Evolutionary conservation across 1,140 invertebrate genomes (phyloP), one percentile per base, ranked within the genome.

Genomic region (Drosophila chauvacae): DNA sequence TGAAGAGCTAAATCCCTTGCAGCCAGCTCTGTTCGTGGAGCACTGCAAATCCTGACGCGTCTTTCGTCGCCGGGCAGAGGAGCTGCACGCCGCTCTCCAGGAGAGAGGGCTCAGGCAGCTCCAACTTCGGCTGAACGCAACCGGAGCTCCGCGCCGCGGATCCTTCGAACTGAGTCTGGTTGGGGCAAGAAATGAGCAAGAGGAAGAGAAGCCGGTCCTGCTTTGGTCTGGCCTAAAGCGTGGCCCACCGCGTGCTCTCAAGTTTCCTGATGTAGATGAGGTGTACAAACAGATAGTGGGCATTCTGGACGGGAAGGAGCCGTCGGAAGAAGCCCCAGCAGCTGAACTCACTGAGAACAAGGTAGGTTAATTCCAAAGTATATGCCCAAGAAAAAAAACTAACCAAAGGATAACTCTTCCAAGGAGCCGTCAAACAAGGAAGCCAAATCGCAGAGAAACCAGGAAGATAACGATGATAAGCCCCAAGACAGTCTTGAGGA

Each of bases 191-290:
- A 33, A 33, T 2, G 50, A 14, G 45, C 16, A 50, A 44, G 51
- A 50, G 4, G 62, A 50, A 18, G 80, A 33, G 10, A 20, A 80
- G 53, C 59, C 28, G 14, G 37, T 53, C 39, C 2, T 41, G 6
- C 60, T 92, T 60, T 92, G 91, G 91, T 86, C 91, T 4, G 91
- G 91, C 7, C 65, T 82, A 18, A 91, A 92, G 57, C 81, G 84
- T 2, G 90, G 66, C 1, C 66, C 84, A 35, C 91, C 91, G 16
- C 84, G 91, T 28, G 84, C 87, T 10, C 71, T 86, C 51, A 92
- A 92, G 58, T 91, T 91, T 72, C 91, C 91, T 28, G 9, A 65
- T n/a, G 47, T 45, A 0, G 80, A 77, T 18, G 80, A 48, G 6
- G 35, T 87, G 20, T 74, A 57, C 39, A 7, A 57, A 11, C 33